Evolutionary conservation across 1,140 invertebrate species (phyloP).

Genomic region (Ceratosolen fusciceps): DNA sequence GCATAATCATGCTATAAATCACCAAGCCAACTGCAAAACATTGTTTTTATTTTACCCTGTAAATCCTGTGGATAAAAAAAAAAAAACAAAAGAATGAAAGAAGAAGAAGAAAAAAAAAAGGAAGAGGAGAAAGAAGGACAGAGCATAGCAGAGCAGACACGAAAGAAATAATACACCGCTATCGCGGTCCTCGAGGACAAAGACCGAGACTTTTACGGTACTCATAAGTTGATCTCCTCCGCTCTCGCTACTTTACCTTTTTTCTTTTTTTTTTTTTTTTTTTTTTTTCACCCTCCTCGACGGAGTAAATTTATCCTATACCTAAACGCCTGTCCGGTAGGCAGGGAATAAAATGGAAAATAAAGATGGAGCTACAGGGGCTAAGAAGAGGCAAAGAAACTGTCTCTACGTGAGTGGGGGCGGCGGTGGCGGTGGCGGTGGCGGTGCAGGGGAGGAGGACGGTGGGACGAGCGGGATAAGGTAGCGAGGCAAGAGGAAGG

Average conservation of each 20-base stretch:
- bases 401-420: too few species aligned
- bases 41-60: slow-evolving; percentile 27
- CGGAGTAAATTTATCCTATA: not conserved
- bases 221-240: slow-evolving; percentile 26
- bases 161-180: slow-evolving; percentile 40
- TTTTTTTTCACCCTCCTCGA: not conserved
- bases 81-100: too few species aligned
- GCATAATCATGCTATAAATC: slow-evolving; percentile 40
- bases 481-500: not conserved
- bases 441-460: too few species aligned
- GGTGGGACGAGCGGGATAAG: not conserved
- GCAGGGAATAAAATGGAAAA: slow-evolving; percentile 8
- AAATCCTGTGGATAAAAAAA: slow-evolving; percentile 12
- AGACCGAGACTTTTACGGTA: slow-evolving; percentile 38
- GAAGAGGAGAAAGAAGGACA: too few species aligned
- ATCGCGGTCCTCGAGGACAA: slow-evolving; percentile 27
- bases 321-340: slow-evolving; percentile 4
- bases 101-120: too few species aligned
- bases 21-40: slow-evolving; percentile 28
- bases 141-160: slow-evolving; percentile 5
- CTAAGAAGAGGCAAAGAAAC: not conserved
- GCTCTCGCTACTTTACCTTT: not conserved
- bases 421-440: not conserved
- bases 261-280: not conserved
- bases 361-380: not conserved